Base-by-base conservation (phyloP, 2,797 vertebrate species). In the Coendou prehensilis region DNA sequence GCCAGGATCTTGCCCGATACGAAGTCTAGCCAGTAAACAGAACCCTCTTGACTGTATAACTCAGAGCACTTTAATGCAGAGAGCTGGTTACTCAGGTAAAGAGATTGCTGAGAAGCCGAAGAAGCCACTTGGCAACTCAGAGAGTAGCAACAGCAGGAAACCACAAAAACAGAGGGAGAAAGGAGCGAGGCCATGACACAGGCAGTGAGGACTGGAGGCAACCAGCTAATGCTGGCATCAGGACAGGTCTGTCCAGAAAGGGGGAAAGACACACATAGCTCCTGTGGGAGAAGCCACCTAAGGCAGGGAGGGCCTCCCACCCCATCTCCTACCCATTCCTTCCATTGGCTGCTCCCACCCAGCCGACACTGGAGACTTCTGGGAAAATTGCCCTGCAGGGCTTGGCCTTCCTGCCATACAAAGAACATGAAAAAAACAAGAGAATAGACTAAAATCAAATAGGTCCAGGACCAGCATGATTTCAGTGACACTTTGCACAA, bases 21-120 rank as follows among this genome's bases (percentile, higher is more conserved):
- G 67, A 86, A 90, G 85, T 95, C 91, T 95, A 95, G 86, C 91
- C 47, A 76, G 82, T 97, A 95, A 97, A 96, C 93, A 97, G 82
- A 95, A 91, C 30, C 47, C 94, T 96, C 71, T 96, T 61, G 69
- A 87, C 63, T 92, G 86, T 94, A 96, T 89, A 93, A 93, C 37
- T 85, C 59, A 88, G 87, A 94, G 47, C 52, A 76, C 96, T 95
- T 95, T 92, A 88, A 96, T 73, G 94, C 30, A 73, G 56, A 88
- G 82, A 89, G 63, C 82, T 96, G 91, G 83, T 92, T 93, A 89
- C 87, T 93, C 94, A 92, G 92, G 96, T 97, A 97, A 93, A 96
- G 85, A 61, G 80, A 93, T 88, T 95, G 75, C 45, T 86, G 52
- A 92, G 59, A 94, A 95, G 92, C 57, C 88, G 95, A 94, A 97